Evolutionary conservation across 2,888 invertebrate genomes (phyloP), one percentile per base, ranked within the genome.

Genomic region (Blera fallax): DNA sequence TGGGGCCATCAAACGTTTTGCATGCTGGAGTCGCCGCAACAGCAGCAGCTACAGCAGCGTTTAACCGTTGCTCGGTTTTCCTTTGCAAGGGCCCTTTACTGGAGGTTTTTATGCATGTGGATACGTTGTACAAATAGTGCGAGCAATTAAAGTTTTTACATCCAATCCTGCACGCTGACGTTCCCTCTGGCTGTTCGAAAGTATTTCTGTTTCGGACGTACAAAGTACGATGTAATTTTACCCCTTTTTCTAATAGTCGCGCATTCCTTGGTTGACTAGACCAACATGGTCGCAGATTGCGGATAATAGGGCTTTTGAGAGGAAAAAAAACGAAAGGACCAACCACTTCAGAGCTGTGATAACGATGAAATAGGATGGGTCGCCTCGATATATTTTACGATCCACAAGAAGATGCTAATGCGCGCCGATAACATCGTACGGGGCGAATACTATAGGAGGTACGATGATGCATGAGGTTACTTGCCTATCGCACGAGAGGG

Each of bases 121-220:
- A 11, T 64, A 40, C 34, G 54, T 60, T 76, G 56, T 60, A 70
- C 74, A 80, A 80, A 76, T 84, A 76, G 84, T 76, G 76, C 70
- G 80, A 79, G 69, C 80, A 84, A 80, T 84, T 76, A 80, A 84
- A 72, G 32, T 84, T 79, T 80, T 76, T 84, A 52, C 43, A 72
- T 37, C 32, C 52, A 69, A 48, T 50, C 18, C 56, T 54, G 37
- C 50, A 27, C 50, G 45, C 40, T 73, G 18, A 34, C 40, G 27
- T 32, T 18, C 43, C 50, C 60, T 65, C 27, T 34, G 14, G 45
- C 58, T 69, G 34, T 21, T 29, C 2, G 21, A 11, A 70, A 74
- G 70, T 80, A 74, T 65, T 62, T 73, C 79, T 54, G 58, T 50
- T 69, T 50, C 27, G 48, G 43, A n/a, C 45, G 56, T 37, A 56